Base-by-base conservation (phyloP, 2,888 invertebrate species). In the Graphium colonna region DNA sequence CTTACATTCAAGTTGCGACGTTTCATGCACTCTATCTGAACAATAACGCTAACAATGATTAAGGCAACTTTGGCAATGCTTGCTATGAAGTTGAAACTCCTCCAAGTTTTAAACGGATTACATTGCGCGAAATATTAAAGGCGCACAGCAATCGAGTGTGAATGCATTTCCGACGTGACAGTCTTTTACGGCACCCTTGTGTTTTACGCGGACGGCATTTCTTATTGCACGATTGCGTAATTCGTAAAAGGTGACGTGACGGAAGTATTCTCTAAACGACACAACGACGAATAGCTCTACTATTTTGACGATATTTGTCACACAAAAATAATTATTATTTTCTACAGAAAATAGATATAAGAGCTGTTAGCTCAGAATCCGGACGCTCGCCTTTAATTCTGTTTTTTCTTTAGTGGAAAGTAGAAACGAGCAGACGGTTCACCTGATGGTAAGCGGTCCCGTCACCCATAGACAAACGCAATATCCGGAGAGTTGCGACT, bases 91-190 rank as follows among this genome's bases (percentile, higher is more conserved):
- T 75, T 83, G 83, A 85, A 82, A 67, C 65, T 62, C 65, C 67
- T 83, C 81, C 84, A 85, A 84, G 69, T 82, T 78, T 82, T 78
- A 82, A 82, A 75, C 73, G 77, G 71, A 78, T 77, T 85, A 77
- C 74, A 79, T 77, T 75, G 71, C 67, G 58, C 66, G 66, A 78
- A 78, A 79, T 81, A 82, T 81, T 63, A 66, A 62, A 61, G 61
- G 49, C 60, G 61, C 63, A 71, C 59, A 62, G 60, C 65, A 59
- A 62, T 69, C 66, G 67, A 65, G 65, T 57, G 62, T 61, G 65
- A 65, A 66, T 63, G 62, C 64, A 73, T 71, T 69, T 67, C 59
- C 67, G 69, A 69, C 69, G 63, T 73, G 71, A 73, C 65, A 65
- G 67, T 64, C 64, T 68, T 68, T 68, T 73, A 71, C 69, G 68